Evolutionary conservation across 1,140 invertebrate genomes (phyloP), one percentile per base, ranked within the genome.

Genomic region (Drosophila littoralis): DNA sequence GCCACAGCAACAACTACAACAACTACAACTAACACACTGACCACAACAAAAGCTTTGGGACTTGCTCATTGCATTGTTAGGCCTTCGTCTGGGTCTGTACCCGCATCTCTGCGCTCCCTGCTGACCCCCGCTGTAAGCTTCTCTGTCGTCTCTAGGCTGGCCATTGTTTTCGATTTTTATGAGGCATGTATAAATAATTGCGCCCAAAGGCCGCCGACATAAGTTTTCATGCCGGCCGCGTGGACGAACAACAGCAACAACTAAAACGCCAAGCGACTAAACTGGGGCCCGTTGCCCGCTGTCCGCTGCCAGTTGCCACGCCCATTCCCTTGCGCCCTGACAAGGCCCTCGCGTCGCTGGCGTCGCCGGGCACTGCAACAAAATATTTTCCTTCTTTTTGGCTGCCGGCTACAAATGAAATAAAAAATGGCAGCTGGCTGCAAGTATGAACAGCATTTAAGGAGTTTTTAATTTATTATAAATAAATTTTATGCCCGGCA

Each of bases 401-500:
- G 68, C 77, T 71, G 51, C 48, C 48, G 70, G 84, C 76, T 52
- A 81, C 67, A 75, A 83, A 82, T 80, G 77, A 77, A 83, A 72
- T 60, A 75, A 75, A 70, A 77, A 79, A 88, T 70, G 63, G 71
- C 67, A 67, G 61, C 60, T 58, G 32, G 46, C 43, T 46, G 33
- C 64, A 81, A 68, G 75, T 78, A 74, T 71, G 65, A 75, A 58
- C 76, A 85, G 75, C 86, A 90, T 91, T 91, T 91, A 91, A 91
- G 79, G 78, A 91, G 84, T 89, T 91, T 91, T 91, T 91, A 91
- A 91, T 91, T 91, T 91, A 91, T 91, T 91, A 88, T 91, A 91
- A 90, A 91, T 91, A 91, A 77, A 91, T 78, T 81, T 78, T 75
- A 75, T 75, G 77, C 55, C 36, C 50, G 36, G 50, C 66, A 35